Evolutionary conservation across 2,888 invertebrate genomes (phyloP).

Genomic region (Sphaerophoria taeniata): DNA sequence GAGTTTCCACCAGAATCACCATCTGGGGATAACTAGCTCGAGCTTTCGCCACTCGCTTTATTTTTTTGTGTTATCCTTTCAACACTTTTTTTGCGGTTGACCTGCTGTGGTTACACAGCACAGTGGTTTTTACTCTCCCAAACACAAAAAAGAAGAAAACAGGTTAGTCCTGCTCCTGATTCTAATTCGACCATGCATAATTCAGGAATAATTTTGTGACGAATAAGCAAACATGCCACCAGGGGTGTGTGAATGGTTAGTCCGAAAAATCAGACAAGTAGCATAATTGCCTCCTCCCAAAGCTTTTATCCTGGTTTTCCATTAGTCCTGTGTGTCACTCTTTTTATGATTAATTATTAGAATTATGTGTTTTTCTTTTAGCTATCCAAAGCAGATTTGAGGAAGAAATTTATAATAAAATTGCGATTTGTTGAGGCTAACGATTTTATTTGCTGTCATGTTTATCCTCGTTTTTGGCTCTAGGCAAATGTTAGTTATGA

Average conservation of each 20-base stretch:
- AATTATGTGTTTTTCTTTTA: neutral
- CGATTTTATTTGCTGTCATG: conserved; percentile 33
- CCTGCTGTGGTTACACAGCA: conserved; percentile 6
- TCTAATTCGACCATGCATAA: conserved; percentile 3
- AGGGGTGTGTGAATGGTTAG: neutral
- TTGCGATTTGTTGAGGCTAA: conserved; percentile 11
- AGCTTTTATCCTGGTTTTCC: neutral
- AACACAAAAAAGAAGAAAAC: neutral
- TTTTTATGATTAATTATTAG: conserved; percentile 28
- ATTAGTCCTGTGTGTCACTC: conserved; percentile 17
- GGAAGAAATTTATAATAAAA: conserved; percentile 22
- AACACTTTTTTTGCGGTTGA: conserved; percentile 32
- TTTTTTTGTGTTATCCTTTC: conserved; percentile 24
- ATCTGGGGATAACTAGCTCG: conserved; percentile 22
- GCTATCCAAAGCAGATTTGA: neutral
- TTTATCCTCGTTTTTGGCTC: neutral
- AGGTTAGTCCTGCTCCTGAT: neutral
- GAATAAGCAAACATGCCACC: neutral
- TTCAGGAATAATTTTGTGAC: conserved; percentile 26
- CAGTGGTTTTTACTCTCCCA: neutral
- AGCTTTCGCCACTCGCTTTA: conserved; percentile 12
- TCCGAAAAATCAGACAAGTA: neutral
- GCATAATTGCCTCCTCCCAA: neutral
- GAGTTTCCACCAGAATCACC: conserved; percentile 29
- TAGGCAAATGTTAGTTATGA: neutral